Conservation (phyloP, 2,113 vertebrate genomes). For the Sula dactylatra region DNA sequence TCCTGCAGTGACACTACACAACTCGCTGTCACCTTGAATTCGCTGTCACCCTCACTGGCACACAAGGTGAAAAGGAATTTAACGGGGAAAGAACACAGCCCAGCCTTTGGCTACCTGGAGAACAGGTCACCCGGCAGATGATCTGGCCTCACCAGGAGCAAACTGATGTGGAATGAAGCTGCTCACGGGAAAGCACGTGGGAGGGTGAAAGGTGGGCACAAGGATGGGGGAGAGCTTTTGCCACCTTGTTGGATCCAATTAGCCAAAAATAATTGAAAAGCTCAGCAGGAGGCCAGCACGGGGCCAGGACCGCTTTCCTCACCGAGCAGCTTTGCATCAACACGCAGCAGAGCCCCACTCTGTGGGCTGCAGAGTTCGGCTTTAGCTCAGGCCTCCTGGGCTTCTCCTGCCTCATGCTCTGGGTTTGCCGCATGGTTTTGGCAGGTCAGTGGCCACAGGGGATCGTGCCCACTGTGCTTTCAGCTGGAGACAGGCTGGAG, state of each 20-base stretch:
- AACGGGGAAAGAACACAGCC: background rate
- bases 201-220: background rate
- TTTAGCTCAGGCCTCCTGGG: background rate
- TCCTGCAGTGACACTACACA: background rate
- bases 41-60: background rate
- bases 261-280: background rate
- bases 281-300: background rate
- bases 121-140: no score
- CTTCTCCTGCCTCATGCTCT: background rate
- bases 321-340: background rate
- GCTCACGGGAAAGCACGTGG: background rate
- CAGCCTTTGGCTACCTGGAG: background rate
- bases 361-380: background rate
- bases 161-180: background rate
- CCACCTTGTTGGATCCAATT: background rate
- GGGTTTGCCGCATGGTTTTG: background rate
- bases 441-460: background rate
- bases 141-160: background rate
- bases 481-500: background rate
- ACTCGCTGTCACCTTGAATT: background rate
- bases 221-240: background rate
- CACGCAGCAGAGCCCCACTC: background rate
- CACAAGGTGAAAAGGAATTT: background rate
- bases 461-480: accelerated
- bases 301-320: background rate